These are phyloP conservation scores for Bhutanitis thaidina DNA, from an alignment of 2,888 invertebrate species.

Conservation along the genomic window DNA sequence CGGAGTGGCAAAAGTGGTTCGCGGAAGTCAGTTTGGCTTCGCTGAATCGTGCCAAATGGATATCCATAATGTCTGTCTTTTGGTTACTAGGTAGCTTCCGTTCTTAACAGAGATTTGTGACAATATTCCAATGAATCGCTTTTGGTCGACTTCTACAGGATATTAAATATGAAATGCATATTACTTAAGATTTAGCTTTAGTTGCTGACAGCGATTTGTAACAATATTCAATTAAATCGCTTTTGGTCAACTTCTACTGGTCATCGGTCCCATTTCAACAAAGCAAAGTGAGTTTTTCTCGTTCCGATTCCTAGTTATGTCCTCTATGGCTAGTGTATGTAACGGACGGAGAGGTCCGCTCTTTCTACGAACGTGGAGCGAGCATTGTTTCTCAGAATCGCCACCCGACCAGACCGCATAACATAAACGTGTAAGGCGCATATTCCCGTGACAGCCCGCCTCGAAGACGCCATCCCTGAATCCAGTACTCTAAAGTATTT, in stretches of 20 bases:
- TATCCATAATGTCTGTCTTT: too few relatives aligned
- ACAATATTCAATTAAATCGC: conserved; percentile 68
- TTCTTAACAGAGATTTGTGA: too few relatives aligned
- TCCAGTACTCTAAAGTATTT: conserved; percentile 48
- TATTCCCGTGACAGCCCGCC: conserved; percentile 46
- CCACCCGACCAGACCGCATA: conserved; percentile 60
- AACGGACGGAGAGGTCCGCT: conserved; percentile 67
- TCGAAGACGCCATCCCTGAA: conserved; percentile 57
- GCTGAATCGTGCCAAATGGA: too few relatives aligned
- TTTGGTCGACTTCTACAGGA: too few relatives aligned
- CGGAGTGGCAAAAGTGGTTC: too few relatives aligned
- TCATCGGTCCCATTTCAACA: conserved; percentile 63
- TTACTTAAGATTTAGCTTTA: too few relatives aligned
- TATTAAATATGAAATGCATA: too few relatives aligned
- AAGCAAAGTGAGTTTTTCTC: conserved; percentile 70
- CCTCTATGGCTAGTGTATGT: conserved; percentile 46
- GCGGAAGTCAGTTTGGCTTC: too few relatives aligned
- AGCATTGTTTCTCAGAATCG: conserved; percentile 73
- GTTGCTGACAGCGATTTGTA: conserved; percentile 49
- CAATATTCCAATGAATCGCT: too few relatives aligned
- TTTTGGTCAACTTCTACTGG: conserved; percentile 45
- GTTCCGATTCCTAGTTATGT: conserved; percentile 65
- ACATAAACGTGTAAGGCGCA: conserved; percentile 47
- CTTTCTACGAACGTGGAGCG: conserved; percentile 66
- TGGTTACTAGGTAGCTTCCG: too few relatives aligned